Evolutionary conservation across 2,113 vertebrate genomes (phyloP), one percentile per base, ranked within the genome.

Genomic region (Tursiops truncatus): DNA sequence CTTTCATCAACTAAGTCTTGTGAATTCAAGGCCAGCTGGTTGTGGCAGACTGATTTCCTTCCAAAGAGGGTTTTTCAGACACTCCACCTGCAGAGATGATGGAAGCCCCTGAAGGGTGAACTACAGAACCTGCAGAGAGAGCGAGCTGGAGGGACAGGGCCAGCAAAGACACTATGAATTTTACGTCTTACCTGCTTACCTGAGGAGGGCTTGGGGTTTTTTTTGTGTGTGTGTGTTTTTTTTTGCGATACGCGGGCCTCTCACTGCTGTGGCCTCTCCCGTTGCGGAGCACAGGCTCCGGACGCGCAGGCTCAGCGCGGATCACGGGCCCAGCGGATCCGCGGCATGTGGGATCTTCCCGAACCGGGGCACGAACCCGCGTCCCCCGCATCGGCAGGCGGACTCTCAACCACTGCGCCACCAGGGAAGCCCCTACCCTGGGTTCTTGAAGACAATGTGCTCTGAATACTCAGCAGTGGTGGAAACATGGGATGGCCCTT

Each of bases 311-410:
- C 15, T 0, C 50, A 53, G 50, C 14, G 4, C 1, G 50, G 14
- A 1, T 15, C 50, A 53, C 15, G 5, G 50, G 12, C 50, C 14
- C 14, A 17, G 5, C 1, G 0, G 5, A 5, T 53, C 50, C 15
- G 5, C 4, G 1, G 50, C 50, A 5, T 17, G 50, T 17, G 50
- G 50, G 50, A 0, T 53, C 50, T 5, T 17, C 50, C 50, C 5
- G 5, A 5, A 53, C 4, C 0, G 3, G 53, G 15, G 15, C 53
- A 17, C 15, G 0, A 53, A 53, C 53, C 53, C 53, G 5, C 5
- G 15, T 53, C 53, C 15, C 53, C 53, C 17, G 53, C 53, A 6
- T 6, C 0, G 53, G 53, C 53, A 53, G 53, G 53, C 0, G 53
- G 53, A 17, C 15, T 17, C 53, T 17, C 0, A 53, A 53, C 53